These are phyloP conservation scores for Steinernema carpocapsae DNA, from an alignment of 2,888 invertebrate species.

Conservation along the genomic window DNA sequence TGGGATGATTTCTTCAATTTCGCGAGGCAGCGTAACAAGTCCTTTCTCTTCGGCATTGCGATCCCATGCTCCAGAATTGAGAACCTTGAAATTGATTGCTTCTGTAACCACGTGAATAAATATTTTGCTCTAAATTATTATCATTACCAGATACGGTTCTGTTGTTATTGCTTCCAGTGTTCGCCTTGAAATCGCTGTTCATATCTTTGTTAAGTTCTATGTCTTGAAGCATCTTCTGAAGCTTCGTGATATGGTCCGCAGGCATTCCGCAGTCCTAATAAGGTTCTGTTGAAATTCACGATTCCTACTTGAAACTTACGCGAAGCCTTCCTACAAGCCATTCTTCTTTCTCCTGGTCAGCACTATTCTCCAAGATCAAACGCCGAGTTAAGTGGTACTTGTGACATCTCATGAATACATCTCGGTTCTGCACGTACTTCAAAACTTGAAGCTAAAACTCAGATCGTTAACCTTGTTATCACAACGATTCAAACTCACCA, in stretches of 20 bases:
- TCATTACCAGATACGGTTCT: constrained; percentile 48
- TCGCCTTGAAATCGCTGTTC: constrained; percentile 83
- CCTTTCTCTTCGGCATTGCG: constrained; percentile 86
- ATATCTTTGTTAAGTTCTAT: constrained; percentile 96
- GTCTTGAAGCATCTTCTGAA: constrained; percentile 90
- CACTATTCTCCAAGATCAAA: constrained; percentile 94
- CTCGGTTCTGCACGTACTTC: constrained; percentile 98
- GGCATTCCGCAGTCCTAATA: constrained; percentile 95
- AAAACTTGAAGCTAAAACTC: constrained; percentile 79
- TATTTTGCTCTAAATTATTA: too few species aligned
- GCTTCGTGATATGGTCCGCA: constrained; percentile 96
- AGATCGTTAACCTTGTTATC: not conserved
- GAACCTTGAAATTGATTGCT: constrained; percentile 92
- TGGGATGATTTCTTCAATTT: constrained; percentile 97
- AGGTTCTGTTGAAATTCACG: not conserved
- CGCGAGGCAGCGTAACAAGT: constrained; percentile 91
- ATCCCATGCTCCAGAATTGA: constrained; percentile 98
- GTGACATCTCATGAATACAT: constrained; percentile 99
- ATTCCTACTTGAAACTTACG: constrained; percentile 67
- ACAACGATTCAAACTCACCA: constrained; percentile 73
- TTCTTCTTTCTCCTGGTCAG: constrained; percentile 98
- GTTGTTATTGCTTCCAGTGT: constrained; percentile 49
- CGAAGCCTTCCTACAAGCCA: constrained; percentile 93
- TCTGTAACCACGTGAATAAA: constrained; percentile 66
- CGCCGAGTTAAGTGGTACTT: constrained; percentile 94